Conservation (phyloP, 2,113 vertebrate genomes). For the Apaloderma vittatum region DNA sequence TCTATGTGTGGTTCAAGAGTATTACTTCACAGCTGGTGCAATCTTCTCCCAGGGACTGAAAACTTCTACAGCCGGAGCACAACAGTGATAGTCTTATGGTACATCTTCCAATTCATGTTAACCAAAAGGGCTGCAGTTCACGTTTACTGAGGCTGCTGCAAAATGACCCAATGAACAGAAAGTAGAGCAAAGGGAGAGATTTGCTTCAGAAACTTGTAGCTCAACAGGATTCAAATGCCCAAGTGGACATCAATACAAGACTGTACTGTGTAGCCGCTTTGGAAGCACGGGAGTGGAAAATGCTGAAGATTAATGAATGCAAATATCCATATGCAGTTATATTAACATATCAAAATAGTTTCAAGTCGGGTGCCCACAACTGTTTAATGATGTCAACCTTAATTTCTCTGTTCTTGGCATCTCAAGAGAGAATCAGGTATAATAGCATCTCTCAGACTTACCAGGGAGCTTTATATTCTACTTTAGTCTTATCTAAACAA, state of each 20-base stretch:
- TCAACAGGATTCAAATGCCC: background rate
- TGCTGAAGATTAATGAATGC: background rate
- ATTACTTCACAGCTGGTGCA: background rate
- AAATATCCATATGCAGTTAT: background rate
- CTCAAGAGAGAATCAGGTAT: background rate
- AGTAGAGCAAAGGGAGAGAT: background rate
- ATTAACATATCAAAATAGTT: background rate
- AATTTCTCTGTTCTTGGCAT: background rate
- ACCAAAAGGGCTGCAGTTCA: background rate
- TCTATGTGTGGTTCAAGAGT: background rate
- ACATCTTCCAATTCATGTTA: background rate
- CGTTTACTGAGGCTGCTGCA: background rate
- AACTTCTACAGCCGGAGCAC: background rate
- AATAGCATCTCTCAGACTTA: background rate
- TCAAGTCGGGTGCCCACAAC: rapidly evolving
- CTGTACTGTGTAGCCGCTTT: background rate
- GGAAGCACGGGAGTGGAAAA: background rate
- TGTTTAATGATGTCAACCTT: background rate
- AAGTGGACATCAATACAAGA: background rate
- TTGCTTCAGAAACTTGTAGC: background rate
- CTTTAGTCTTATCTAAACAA: background rate
- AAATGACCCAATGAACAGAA: background rate
- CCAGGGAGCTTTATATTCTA: background rate
- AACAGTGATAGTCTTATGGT: background rate
- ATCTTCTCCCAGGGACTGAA: background rate